phyloP scores from a whole-genome alignment of 2,113 vertebrate species.

The Triplophysa siluroides region DNA sequence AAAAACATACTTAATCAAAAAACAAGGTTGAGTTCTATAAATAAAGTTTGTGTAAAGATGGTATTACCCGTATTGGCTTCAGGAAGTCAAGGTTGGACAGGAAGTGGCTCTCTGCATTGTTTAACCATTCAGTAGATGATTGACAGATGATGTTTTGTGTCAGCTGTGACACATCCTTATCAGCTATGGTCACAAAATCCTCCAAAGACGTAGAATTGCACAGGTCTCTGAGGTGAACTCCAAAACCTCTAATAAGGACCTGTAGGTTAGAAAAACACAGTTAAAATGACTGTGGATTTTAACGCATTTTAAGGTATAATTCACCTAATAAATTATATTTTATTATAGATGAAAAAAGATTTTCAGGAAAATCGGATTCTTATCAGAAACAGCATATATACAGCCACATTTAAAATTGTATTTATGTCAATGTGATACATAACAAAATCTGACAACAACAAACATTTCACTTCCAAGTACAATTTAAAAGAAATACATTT shows the following conservation, averaged over 20 bases:
- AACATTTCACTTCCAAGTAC: too few species aligned
- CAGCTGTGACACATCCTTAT: slow-evolving; percentile 65
- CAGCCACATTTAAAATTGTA: too few species aligned
- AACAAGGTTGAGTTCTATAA: background rate
- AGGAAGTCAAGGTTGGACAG: slow-evolving; percentile 84
- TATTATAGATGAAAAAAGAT: too few species aligned
- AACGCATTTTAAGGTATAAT: too few species aligned
- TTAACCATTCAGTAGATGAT: slow-evolving; percentile 78
- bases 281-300: too few species aligned
- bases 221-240: slow-evolving; percentile 80
- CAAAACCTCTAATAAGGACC: slow-evolving; percentile 84
- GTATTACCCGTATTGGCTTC: slow-evolving; percentile 80
- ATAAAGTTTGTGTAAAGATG: background rate
- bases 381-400: too few species aligned
- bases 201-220: slow-evolving; percentile 78
- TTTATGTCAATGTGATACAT: too few species aligned
- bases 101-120: slow-evolving; percentile 76
- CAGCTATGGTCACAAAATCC: slow-evolving; percentile 78
- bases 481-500: too few species aligned
- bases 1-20: too few species aligned
- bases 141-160: slow-evolving; percentile 79
- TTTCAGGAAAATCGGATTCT: too few species aligned
- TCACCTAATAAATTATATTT: too few species aligned
- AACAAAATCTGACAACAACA: too few species aligned
- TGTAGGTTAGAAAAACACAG: slow-evolving; percentile 52